phyloP scores from a whole-genome alignment of 2,888 invertebrate genomes.

The Tortricodes alternella region DNA sequence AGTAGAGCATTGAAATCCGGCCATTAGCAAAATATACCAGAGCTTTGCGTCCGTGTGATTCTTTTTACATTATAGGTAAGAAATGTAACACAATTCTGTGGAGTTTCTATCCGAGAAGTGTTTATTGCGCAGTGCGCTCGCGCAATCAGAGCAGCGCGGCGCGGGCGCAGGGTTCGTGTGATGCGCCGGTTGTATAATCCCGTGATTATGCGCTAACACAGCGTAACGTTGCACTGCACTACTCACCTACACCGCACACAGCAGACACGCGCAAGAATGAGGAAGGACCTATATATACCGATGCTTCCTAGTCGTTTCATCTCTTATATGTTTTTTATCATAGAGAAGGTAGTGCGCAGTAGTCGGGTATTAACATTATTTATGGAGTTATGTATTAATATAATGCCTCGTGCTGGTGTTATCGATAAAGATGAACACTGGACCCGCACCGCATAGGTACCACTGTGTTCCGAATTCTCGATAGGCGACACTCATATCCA shows the following conservation, averaged over 20 bases:
- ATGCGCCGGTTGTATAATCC: constrained; percentile 62
- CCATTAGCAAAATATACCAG: constrained; percentile 52
- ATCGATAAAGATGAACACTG: constrained; percentile 35
- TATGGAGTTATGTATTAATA: constrained; percentile 19
- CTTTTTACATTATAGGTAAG: constrained; percentile 43
- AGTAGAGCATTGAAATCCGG: constrained; percentile 64
- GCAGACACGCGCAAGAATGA: constrained; percentile 63
- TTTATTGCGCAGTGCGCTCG: constrained; percentile 46
- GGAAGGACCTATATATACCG: constrained; percentile 59
- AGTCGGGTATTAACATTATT: constrained; percentile 17
- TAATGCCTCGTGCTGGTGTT: constrained; percentile 20
- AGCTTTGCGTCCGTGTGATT: constrained; percentile 46
- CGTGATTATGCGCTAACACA: constrained; percentile 45
- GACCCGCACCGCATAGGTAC: constrained; percentile 41
- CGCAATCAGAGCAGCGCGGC: constrained; percentile 70
- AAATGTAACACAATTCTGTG: constrained; percentile 36
- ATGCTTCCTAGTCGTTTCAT: constrained; percentile 62
- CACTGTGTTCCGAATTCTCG: constrained; percentile 51
- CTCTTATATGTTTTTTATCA: not conserved
- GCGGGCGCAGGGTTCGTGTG: constrained; percentile 43
- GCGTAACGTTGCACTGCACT: constrained; percentile 60
- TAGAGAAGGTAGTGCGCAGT: constrained; percentile 23
- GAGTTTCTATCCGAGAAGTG: constrained; percentile 42
- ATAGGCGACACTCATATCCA: constrained; percentile 39
- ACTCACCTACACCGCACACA: constrained; percentile 57